These are phyloP conservation scores for Congeria kusceri DNA, from an alignment of 2,888 invertebrate species.

Conservation along the genomic window DNA sequence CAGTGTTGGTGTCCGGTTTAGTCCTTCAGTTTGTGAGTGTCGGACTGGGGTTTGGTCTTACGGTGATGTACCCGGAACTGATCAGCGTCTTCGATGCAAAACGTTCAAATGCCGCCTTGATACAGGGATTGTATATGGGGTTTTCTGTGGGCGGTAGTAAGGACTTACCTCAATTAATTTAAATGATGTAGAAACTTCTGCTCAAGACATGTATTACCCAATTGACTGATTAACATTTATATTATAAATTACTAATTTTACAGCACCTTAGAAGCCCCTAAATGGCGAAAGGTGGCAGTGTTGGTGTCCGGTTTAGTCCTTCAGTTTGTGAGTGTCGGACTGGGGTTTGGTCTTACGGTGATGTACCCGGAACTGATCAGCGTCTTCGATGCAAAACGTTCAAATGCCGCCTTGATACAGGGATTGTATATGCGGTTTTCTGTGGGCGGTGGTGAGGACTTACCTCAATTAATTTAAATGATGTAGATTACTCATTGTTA, in stretches of 20 bases:
- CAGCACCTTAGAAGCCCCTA: slow-evolving; percentile 5
- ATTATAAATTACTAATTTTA: background rate
- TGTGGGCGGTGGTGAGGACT: slow-evolving; percentile 23
- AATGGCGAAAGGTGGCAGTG: slow-evolving; percentile 24
- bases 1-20: slow-evolving; percentile 19
- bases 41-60: slow-evolving; percentile 26
- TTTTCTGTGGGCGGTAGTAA: slow-evolving; percentile 28
- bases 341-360: background rate
- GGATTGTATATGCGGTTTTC: slow-evolving; percentile 31
- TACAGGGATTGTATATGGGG: slow-evolving; percentile 39
- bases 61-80: slow-evolving; percentile 38
- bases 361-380: slow-evolving; percentile 42
- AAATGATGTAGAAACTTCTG: background rate
- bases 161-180: background rate
- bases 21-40: slow-evolving; percentile 16
- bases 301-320: slow-evolving; percentile 13
- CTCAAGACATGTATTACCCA: no score
- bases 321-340: background rate
- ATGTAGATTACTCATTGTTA: no score
- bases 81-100: slow-evolving; percentile 27
- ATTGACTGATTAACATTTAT: no score
- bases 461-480: background rate
- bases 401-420: slow-evolving; percentile 38
- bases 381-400: slow-evolving; percentile 26
- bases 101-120: slow-evolving; percentile 33